phyloP scores from a whole-genome alignment of 1,140 invertebrate species.

The Triops longicaudatus region DNA sequence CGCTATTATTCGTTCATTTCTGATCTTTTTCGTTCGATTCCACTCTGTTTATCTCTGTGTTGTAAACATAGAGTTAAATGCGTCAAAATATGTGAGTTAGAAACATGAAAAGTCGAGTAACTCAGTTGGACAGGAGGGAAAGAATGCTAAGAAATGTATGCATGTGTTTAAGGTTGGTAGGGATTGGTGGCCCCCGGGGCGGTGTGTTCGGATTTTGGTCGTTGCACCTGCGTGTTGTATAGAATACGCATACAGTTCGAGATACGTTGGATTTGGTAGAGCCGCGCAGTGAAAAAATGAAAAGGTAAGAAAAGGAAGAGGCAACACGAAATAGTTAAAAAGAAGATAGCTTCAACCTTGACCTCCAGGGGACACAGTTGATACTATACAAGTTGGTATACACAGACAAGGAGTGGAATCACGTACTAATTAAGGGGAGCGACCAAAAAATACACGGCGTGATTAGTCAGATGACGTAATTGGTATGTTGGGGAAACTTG shows the following conservation, averaged over 20 bases:
- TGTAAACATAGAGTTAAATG: too few species aligned
- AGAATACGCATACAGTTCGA: not conserved
- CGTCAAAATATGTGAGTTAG: too few species aligned
- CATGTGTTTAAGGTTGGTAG: not conserved
- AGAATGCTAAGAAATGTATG: not conserved
- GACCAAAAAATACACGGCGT: not conserved
- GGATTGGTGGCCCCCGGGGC: not conserved
- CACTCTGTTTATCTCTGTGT: too few species aligned
- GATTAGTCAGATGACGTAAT: not conserved
- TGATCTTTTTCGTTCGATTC: too few species aligned
- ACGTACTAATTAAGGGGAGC: not conserved
- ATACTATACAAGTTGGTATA: not conserved
- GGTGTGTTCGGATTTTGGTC: not conserved
- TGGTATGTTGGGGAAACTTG: not conserved
- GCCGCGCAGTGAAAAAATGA: not conserved
- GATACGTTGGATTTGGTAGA: not conserved
- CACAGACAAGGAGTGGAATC: not conserved
- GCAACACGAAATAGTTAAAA: not conserved
- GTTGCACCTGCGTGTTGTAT: slow-evolving; percentile 10
- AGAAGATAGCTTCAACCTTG: not conserved
- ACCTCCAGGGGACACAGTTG: not conserved
- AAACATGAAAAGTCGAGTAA: too few species aligned
- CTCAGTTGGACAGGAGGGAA: too few species aligned
- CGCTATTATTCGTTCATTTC: too few species aligned
- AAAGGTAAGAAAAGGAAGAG: not conserved